Percentiles rank a stretch among this genome's conserved stretches.
Evolutionary conservation across 1,140 invertebrate genomes (phyloP).

Genomic region (Lordiphosa mommai): DNA sequence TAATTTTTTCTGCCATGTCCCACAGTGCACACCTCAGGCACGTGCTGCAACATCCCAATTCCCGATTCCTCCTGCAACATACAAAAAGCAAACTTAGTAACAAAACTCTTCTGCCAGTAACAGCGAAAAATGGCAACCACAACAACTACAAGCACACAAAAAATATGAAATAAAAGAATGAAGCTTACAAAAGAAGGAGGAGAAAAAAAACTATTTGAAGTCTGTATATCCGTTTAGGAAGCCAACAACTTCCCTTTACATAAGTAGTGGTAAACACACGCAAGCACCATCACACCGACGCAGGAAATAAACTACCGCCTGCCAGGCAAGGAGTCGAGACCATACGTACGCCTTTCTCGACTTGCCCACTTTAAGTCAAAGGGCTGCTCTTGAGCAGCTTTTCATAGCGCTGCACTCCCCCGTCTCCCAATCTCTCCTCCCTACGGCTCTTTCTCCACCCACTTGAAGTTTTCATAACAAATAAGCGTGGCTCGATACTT

Average conservation of each 20-base stretch:
- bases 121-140: slow-evolving; percentile 31
- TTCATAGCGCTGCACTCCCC: slow-evolving; percentile 42
- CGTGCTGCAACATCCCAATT: slow-evolving; percentile 34
- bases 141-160: slow-evolving; percentile 29
- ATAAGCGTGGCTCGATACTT: slow-evolving; percentile 65
- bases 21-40: slow-evolving; percentile 46
- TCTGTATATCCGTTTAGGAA: slow-evolving; percentile 75
- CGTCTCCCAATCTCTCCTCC: slow-evolving; percentile 7
- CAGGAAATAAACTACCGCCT: slow-evolving; percentile 35
- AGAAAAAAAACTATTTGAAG: slow-evolving; percentile 68
- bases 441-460: neutral
- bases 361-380: slow-evolving; percentile 32
- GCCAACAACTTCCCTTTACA: slow-evolving; percentile 65
- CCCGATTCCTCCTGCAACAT: slow-evolving; percentile 9
- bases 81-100: slow-evolving; percentile 14
- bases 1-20: neutral
- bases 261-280: slow-evolving; percentile 53
- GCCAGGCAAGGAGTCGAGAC: slow-evolving; percentile 13
- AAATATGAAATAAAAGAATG: slow-evolving; percentile 45
- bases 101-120: slow-evolving; percentile 2
- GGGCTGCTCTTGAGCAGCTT: slow-evolving; percentile 47
- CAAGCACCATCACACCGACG: slow-evolving; percentile 10
- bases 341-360: slow-evolving; percentile 21
- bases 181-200: slow-evolving; percentile 26
- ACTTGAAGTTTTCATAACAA: slow-evolving; percentile 63